These are phyloP conservation scores for Chaetorhynchus papuensis DNA, from an alignment of 2,113 vertebrate genomes.

Conservation along the genomic window DNA sequence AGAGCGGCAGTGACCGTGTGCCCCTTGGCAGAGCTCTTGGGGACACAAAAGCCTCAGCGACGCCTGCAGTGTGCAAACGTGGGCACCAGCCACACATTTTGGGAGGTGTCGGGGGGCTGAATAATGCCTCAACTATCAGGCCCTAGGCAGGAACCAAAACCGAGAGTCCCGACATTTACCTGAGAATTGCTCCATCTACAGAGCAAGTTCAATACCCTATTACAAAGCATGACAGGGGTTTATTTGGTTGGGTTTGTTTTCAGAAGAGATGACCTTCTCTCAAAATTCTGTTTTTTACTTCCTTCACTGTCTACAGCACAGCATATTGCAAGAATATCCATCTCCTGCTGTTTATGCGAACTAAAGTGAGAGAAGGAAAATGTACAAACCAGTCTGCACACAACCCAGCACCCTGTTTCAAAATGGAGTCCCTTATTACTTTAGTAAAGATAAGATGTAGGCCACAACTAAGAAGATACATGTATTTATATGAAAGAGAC, in stretches of 20 bases:
- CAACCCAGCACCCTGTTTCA: neutral
- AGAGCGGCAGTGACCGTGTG: fast-evolving
- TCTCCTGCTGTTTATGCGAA: neutral
- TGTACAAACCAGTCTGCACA: fast-evolving
- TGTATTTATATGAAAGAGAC: neutral
- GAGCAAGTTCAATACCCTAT: neutral
- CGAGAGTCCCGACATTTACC: neutral
- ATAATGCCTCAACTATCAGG: neutral
- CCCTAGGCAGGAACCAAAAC: neutral
- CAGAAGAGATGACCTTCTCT: neutral
- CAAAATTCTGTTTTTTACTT: neutral
- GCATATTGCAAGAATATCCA: neutral
- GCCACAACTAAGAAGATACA: neutral
- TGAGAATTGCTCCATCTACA: neutral
- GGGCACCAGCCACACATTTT: neutral
- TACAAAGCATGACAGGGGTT: neutral
- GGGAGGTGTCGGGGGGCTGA: neutral
- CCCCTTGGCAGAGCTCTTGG: neutral
- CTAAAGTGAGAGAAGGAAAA: neutral
- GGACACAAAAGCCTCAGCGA: neutral
- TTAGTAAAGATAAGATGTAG: neutral
- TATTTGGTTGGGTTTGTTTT: neutral
- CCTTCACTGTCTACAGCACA: neutral
- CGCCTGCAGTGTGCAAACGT: neutral
- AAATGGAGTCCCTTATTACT: neutral